A percentile compares a stretch with the other conserved stretches of the same genome.
phyloP scores from a whole-genome alignment of 2,888 invertebrate species.

The Baccha elongata region DNA sequence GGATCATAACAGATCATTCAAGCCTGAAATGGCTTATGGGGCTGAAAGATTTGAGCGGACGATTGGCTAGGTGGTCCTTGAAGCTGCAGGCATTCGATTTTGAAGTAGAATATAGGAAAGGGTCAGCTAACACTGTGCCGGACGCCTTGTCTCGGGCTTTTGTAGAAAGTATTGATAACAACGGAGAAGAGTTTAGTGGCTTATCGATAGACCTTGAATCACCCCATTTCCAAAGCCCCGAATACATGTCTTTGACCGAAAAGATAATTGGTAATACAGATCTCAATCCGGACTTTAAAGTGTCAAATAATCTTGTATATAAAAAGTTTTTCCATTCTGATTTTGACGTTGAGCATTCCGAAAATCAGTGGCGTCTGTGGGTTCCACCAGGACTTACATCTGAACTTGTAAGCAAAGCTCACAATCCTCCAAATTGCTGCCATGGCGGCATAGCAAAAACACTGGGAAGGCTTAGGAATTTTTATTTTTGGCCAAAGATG shows the following conservation, averaged over 20 bases:
- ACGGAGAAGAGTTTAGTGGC: no score
- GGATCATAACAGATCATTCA: no score
- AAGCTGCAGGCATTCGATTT: background rate
- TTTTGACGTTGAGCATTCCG: background rate
- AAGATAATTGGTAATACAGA: background rate
- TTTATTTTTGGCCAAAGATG: no score
- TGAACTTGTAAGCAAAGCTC: background rate
- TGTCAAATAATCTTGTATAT: background rate
- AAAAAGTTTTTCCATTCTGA: constrained; percentile 3
- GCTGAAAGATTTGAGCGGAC: constrained; percentile 31
- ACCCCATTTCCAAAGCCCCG: background rate
- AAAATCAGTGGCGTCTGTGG: constrained; percentile 14
- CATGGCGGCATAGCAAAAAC: constrained; percentile 2
- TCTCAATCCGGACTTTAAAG: background rate
- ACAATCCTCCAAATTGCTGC: no score
- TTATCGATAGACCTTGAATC: background rate
- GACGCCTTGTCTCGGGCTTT: no score
- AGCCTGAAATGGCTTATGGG: no score
- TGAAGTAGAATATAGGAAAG: no score
- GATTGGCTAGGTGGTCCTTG: background rate
- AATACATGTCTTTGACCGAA: background rate
- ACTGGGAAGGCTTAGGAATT: background rate
- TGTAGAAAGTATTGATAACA: no score
- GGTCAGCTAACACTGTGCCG: no score
- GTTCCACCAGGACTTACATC: background rate